These are phyloP conservation scores for Thelaira solivaga DNA, from an alignment of 2,888 invertebrate genomes.

Conservation along the genomic window DNA sequence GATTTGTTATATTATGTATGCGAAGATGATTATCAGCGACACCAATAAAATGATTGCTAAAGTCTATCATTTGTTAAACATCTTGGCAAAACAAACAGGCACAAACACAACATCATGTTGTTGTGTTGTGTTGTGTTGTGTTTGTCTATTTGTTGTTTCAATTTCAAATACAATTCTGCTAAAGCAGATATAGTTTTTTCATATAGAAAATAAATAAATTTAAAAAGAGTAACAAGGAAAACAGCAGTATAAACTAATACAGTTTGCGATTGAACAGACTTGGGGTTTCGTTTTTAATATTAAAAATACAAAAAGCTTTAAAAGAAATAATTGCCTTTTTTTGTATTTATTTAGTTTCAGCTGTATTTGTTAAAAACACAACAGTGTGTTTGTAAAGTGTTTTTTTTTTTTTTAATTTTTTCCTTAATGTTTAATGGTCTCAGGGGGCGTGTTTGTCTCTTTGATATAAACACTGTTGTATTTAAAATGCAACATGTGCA, in stretches of 20 bases:
- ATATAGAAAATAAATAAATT: slow-evolving; percentile 31
- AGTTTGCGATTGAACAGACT: too few relatives aligned
- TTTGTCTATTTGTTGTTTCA: slow-evolving; percentile 57
- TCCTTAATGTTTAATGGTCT: slow-evolving; percentile 57
- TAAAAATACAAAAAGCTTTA: too few relatives aligned
- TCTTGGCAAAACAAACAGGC: slow-evolving; percentile 33
- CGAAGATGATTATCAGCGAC: slow-evolving; percentile 69
- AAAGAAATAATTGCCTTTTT: slow-evolving; percentile 7
- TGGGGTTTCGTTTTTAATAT: too few relatives aligned
- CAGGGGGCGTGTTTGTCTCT: slow-evolving; percentile 67
- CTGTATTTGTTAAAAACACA: not conserved
- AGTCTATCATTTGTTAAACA: slow-evolving; percentile 65
- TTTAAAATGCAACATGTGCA: slow-evolving; percentile 52
- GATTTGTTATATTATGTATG: slow-evolving; percentile 56
- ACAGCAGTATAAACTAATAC: slow-evolving; percentile 24
- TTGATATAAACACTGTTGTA: slow-evolving; percentile 54
- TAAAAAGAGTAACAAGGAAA: not conserved
- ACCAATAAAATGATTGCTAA: slow-evolving; percentile 74
- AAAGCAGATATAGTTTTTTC: slow-evolving; percentile 11
- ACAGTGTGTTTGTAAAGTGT: slow-evolving; percentile 16
- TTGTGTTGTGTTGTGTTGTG: too few relatives aligned
- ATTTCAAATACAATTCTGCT: slow-evolving; percentile 13
- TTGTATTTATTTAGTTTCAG: slow-evolving; percentile 4
- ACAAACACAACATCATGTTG: slow-evolving; percentile 66
- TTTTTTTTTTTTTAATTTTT: too few relatives aligned